Conservation (phyloP, 92 coral and sea anemone species). For the Phenganax subtilis region DNA sequence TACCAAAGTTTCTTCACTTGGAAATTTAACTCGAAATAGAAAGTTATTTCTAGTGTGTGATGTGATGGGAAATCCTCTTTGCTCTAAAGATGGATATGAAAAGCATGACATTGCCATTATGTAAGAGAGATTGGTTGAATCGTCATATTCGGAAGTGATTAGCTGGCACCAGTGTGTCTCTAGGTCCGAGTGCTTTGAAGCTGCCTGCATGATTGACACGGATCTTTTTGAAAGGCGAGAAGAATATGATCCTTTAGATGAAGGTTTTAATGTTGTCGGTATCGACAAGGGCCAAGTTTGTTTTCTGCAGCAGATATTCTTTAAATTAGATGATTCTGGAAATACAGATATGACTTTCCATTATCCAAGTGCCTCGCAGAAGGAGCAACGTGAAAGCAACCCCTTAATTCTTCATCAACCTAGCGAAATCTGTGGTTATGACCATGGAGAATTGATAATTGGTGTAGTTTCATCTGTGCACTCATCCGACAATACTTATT, state of each 20-base stretch:
- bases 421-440: constrained; percentile 36
- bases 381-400: background rate
- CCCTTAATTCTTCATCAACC: constrained; percentile 35
- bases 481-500: constrained; percentile 8
- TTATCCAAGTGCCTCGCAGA: constrained; percentile 3
- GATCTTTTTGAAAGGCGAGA: constrained; percentile 9
- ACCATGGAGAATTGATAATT: constrained; percentile 2
- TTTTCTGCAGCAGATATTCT: constrained; percentile 27
- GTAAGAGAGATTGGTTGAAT: constrained; percentile 21
- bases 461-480: constrained; percentile 31
- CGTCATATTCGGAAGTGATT: constrained; percentile 22
- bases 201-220: constrained; percentile 8
- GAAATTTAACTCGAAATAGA: background rate
- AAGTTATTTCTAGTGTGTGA: background rate
- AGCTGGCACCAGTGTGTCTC: constrained; percentile 13
- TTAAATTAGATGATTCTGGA: constrained; percentile 11
- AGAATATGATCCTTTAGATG: constrained; percentile 27
- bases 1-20: background rate
- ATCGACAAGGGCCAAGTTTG: constrained; percentile 22
- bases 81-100: constrained; percentile 7
- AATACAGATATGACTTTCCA: background rate
- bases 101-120: constrained; percentile 3
- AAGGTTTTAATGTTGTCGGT: background rate
- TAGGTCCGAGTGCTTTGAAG: constrained; percentile 10
- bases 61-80: background rate